These are phyloP conservation scores for Polietes domitor DNA, from an alignment of 2,888 invertebrate species.

Conservation along the genomic window DNA sequence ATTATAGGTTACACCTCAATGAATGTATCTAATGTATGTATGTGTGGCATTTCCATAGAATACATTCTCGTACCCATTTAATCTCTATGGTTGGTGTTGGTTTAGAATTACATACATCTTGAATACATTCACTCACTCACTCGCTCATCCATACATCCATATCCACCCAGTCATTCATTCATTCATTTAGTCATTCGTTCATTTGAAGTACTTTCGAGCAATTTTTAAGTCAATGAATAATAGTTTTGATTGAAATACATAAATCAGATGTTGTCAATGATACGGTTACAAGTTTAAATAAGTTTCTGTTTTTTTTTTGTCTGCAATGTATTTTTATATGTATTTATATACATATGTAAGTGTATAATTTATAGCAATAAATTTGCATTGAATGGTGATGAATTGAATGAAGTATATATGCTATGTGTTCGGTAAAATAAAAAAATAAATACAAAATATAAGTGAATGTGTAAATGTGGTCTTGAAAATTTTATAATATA, in stretches of 20 bases:
- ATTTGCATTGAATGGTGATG: neutral
- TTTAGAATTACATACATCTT: neutral
- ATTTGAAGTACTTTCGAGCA: conserved; percentile 27
- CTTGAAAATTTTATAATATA: neutral
- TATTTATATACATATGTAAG: neutral
- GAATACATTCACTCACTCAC: conserved; percentile 20
- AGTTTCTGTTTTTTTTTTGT: neutral
- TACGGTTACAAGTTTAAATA: conserved; percentile 24
- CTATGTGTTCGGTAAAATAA: neutral
- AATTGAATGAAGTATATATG: conserved; percentile 7
- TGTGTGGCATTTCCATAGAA: too few species aligned
- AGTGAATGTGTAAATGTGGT: neutral
- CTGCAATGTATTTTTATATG: neutral
- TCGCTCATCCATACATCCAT: neutral
- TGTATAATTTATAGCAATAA: conserved; percentile 8
- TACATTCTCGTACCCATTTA: too few species aligned
- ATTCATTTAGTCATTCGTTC: neutral
- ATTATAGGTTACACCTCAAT: conserved; percentile 8
- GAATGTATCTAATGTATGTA: neutral
- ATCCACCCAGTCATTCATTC: neutral
- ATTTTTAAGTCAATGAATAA: conserved; percentile 27
- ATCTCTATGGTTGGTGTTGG: neutral
- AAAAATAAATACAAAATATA: conserved; percentile 9
- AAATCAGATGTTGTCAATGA: conserved; percentile 35
- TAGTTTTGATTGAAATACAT: conserved; percentile 38